Base-by-base conservation (phyloP, 1,140 invertebrate genomes). In the Phenacoccus solenopsis region DNA sequence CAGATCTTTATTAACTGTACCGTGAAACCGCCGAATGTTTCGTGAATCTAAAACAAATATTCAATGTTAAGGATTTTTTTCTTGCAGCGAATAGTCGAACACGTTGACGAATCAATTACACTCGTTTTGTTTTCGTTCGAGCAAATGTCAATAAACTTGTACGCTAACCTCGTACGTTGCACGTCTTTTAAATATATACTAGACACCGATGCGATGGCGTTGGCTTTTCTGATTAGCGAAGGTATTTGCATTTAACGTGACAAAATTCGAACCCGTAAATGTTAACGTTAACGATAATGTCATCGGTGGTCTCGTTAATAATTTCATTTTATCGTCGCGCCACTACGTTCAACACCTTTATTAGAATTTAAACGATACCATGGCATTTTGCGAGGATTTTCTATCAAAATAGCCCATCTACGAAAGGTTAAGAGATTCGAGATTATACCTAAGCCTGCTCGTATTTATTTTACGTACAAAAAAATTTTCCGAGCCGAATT, bases 31-130 rank as follows among this genome's bases (percentile, higher is more conserved):
- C n/a, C n/a, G n/a, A n/a, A n/a, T n/a, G n/a, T n/a, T n/a, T n/a
- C n/a, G n/a, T n/a, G n/a, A n/a, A n/a, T n/a, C n/a, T n/a, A n/a
- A n/a, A n/a, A n/a, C n/a, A n/a, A n/a, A n/a, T n/a, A n/a, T 49
- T 49, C 38, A 49, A 49, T 49, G 38, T 49, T 49, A 49, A 49
- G n/a, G n/a, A n/a, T n/a, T n/a, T n/a, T n/a, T n/a, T n/a, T n/a
- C n/a, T n/a, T n/a, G n/a, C n/a, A n/a, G n/a, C n/a, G n/a, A n/a
- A n/a, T n/a, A n/a, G n/a, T n/a, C n/a, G n/a, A n/a, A n/a, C n/a
- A n/a, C n/a, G n/a, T n/a, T n/a, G n/a, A n/a, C n/a, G n/a, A n/a
- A n/a, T n/a, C n/a, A n/a, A n/a, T n/a, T n/a, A n/a, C n/a, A n/a
- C n/a, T n/a, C n/a, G n/a, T n/a, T n/a, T n/a, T 32, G 30, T 13